Conservation (phyloP, 2,797 vertebrate genomes). For the Clamator glandarius region DNA sequence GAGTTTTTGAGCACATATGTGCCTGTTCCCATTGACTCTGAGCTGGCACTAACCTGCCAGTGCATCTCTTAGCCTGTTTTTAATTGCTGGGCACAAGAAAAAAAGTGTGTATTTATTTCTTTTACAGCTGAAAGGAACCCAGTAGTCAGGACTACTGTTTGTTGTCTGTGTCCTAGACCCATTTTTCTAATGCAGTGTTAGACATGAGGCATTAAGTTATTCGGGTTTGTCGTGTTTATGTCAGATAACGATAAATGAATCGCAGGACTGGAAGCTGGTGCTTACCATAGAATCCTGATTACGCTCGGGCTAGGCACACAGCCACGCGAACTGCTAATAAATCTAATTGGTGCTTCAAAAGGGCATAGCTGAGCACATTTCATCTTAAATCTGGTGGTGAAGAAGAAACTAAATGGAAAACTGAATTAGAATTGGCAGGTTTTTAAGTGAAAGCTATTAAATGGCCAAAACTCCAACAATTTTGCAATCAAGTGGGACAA, state of each 20-base stretch:
- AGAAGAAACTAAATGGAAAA: constrained; percentile 9
- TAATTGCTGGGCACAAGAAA: background rate
- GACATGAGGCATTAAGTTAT: background rate
- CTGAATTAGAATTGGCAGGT: constrained; percentile 21
- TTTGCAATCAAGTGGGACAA: background rate
- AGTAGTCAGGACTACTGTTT: background rate
- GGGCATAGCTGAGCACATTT: background rate
- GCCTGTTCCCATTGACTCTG: background rate
- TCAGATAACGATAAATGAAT: background rate
- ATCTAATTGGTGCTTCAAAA: background rate
- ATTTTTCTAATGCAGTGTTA: background rate
- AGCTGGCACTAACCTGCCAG: background rate
- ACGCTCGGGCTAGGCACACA: background rate
- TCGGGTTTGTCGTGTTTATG: background rate
- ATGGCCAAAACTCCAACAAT: background rate
- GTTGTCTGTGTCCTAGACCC: background rate
- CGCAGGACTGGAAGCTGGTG: background rate
- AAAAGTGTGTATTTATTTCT: background rate
- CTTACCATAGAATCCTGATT: background rate
- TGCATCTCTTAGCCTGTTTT: background rate
- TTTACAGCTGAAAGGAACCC: background rate
- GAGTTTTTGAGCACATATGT: background rate
- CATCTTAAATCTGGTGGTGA: background rate
- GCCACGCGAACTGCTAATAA: background rate
- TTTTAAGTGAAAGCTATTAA: constrained; percentile 32